phyloP scores from a whole-genome alignment of 2,113 vertebrate species.

The Antigone vipio region DNA sequence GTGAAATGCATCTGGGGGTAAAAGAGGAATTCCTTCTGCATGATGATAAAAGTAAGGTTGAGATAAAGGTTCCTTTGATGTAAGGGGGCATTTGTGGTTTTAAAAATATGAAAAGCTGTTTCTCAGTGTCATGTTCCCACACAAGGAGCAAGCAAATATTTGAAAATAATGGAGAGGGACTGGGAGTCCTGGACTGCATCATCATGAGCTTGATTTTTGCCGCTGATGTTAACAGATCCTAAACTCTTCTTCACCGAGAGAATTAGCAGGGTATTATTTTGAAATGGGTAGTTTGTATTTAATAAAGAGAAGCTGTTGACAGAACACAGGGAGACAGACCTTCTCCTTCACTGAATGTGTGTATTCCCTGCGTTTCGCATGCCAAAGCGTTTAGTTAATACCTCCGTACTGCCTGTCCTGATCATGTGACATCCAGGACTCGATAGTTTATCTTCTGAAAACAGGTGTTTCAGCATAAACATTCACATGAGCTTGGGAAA shows the following conservation, averaged over 20 bases:
- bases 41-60: neutral
- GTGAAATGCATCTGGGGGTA: neutral
- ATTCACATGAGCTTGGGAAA: slow-evolving; percentile 36
- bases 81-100: neutral
- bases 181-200: neutral
- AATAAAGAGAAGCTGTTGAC: neutral
- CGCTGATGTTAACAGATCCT: neutral
- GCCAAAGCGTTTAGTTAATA: neutral
- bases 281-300: neutral
- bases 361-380: neutral
- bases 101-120: neutral
- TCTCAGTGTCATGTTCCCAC: neutral
- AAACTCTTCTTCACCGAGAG: neutral
- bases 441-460: slow-evolving; percentile 13
- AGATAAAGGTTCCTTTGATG: neutral
- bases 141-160: neutral
- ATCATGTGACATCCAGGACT: neutral
- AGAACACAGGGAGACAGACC: neutral
- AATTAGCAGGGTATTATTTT: neutral
- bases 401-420: neutral
- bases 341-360: neutral
- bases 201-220: neutral
- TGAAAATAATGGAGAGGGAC: neutral
- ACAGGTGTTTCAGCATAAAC: slow-evolving; percentile 42
- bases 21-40: neutral